Evolutionary conservation across 2,888 invertebrate species (phyloP).

Genomic region (Reticulitermes lucifugus): DNA sequence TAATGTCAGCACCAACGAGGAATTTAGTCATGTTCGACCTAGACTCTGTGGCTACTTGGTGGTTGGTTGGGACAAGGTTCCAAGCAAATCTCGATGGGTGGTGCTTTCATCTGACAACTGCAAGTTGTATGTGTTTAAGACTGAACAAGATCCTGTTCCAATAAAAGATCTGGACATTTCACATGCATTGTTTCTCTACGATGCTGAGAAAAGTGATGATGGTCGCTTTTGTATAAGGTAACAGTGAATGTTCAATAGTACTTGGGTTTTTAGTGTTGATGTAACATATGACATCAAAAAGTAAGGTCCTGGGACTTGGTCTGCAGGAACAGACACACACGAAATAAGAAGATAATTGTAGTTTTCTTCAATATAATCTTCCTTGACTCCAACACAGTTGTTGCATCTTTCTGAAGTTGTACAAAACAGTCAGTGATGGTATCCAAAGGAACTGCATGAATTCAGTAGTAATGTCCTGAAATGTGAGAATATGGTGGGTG

Average conservation of each 20-base stretch:
- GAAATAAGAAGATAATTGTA: no score
- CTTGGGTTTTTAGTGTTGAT: no score
- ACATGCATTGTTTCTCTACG: not conserved
- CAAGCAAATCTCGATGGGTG: not conserved
- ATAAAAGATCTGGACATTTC: not conserved
- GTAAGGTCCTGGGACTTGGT: no score
- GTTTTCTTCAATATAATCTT: no score
- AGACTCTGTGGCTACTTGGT: slow-evolving; percentile 6
- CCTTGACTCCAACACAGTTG: no score
- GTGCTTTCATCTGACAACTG: not conserved
- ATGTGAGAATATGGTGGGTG: no score
- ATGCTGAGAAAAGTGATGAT: not conserved
- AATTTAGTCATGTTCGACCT: not conserved
- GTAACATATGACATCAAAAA: no score
- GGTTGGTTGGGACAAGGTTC: not conserved
- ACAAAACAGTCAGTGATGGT: no score
- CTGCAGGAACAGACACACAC: no score
- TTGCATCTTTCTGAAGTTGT: no score
- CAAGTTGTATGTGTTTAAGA: slow-evolving; percentile 4
- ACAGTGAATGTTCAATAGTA: not conserved
- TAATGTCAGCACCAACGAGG: not conserved
- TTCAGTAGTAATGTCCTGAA: no score
- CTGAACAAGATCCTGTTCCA: not conserved
- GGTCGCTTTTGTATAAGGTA: slow-evolving; percentile 1
- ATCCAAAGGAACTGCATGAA: no score